These are phyloP conservation scores for Nomada flava DNA, from an alignment of 2,888 invertebrate species.

Conservation along the genomic window DNA sequence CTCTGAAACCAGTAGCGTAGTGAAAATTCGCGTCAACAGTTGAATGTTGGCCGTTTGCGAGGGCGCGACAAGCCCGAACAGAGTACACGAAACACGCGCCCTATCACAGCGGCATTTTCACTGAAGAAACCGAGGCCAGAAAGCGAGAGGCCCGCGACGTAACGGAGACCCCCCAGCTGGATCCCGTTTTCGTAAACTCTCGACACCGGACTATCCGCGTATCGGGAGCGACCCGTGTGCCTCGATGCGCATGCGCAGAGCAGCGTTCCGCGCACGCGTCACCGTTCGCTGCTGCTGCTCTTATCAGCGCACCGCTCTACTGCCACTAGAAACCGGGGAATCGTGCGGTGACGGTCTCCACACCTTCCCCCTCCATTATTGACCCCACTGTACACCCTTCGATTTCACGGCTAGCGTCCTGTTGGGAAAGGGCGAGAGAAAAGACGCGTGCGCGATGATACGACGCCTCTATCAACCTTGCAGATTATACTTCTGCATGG, in stretches of 20 bases:
- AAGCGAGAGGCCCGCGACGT: slow-evolving; percentile 59
- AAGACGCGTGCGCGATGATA: slow-evolving; percentile 47
- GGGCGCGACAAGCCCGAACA: slow-evolving; percentile 62
- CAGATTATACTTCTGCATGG: not conserved
- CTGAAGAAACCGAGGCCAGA: slow-evolving; percentile 64
- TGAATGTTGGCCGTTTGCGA: slow-evolving; percentile 33
- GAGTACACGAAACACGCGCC: slow-evolving; percentile 71
- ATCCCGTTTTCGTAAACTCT: slow-evolving; percentile 74
- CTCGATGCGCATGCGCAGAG: slow-evolving; percentile 55
- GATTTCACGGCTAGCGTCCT: slow-evolving; percentile 2
- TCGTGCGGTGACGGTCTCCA: not conserved
- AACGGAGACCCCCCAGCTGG: slow-evolving; percentile 67
- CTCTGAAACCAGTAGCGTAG: slow-evolving; percentile 3
- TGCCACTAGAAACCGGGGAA: slow-evolving; percentile 32
- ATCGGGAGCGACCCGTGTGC: slow-evolving; percentile 69
- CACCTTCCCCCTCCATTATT: not conserved
- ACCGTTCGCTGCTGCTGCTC: slow-evolving; percentile 60
- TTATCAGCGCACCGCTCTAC: slow-evolving; percentile 70
- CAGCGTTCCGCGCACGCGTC: slow-evolving; percentile 70
- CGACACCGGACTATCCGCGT: slow-evolving; percentile 66
- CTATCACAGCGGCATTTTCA: slow-evolving; percentile 77
- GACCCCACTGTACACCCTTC: slow-evolving; percentile 6
- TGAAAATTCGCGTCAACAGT: slow-evolving; percentile 34
- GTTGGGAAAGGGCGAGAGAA: slow-evolving; percentile 16
- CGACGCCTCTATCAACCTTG: not conserved